Base-by-base conservation (phyloP, 2,888 invertebrate species). In the Drosophila parthenogenetica region DNA sequence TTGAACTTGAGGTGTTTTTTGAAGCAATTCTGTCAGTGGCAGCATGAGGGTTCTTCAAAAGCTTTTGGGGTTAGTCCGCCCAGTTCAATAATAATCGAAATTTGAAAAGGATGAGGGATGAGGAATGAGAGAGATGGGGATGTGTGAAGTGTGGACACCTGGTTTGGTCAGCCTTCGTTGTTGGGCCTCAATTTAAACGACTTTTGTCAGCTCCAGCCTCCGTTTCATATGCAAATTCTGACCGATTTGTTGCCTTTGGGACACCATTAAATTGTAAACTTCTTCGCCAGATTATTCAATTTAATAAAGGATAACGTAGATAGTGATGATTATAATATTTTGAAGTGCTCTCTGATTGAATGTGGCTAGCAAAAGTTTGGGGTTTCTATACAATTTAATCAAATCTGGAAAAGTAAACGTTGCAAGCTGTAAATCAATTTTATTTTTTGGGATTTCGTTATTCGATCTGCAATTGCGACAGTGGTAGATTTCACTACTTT, bases 291-390 rank as follows among this genome's bases (percentile, higher is more conserved):
- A 53, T 48, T 45, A 69, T 69, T 46, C 50, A 69, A 74, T 72
- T 65, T 60, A 59, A 64, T 79, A 72, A 81, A 67, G 73, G 73
- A 80, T 80, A 73, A 66, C 42, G 57, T 39, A 17, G 50, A 43
- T 54, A 57, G 49, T 55, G 40, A 58, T 55, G 51, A 46, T 48
- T 53, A 58, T 55, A 39, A 14, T 57, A 32, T 29, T 29, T 42
- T 65, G 58, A 61, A 81, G 81, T 69, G 66, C 35, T 45, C 50
- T 57, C 61, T 81, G 74, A 79, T 78, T 79, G 69, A 66, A 69
- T 59, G 46, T 40, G 11, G 35, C 35, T 49, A 17, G 16, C 3
- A n/a, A 73, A 73, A 60, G 59, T 73, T 19, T 7, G 17, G 5
- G 7, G 43, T 35, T 35, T 35, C 35, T 13, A 35, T 35, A 35